phyloP scores from a whole-genome alignment of 2,797 vertebrate species.

The Crenichthys baileyi region DNA sequence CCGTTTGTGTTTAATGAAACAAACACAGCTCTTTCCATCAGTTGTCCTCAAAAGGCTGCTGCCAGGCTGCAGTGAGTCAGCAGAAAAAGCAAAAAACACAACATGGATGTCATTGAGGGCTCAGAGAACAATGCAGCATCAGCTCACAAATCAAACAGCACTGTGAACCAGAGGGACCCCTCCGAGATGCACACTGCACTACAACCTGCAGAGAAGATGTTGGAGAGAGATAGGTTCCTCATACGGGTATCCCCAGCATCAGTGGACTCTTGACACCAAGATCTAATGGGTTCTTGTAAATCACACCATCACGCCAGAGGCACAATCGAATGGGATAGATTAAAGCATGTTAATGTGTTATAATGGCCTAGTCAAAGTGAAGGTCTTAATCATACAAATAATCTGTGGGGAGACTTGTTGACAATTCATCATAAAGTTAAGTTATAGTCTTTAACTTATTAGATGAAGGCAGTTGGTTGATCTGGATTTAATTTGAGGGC shows the following conservation, averaged over 20 bases:
- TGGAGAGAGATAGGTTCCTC: slow-evolving; percentile 5
- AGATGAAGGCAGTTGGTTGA: too few species aligned
- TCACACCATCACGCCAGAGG: neutral
- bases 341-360: neutral
- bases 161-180: slow-evolving; percentile 39
- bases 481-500: too few species aligned
- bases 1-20: slow-evolving; percentile 69
- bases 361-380: neutral
- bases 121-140: slow-evolving; percentile 33
- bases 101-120: slow-evolving; percentile 34
- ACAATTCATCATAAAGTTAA: neutral
- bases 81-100: slow-evolving; percentile 23
- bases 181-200: slow-evolving; percentile 30
- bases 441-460: too few species aligned
- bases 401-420: too few species aligned
- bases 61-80: slow-evolving; percentile 35
- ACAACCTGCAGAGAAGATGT: slow-evolving; percentile 44
- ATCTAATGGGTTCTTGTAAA: neutral
- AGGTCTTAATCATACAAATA: too few species aligned
- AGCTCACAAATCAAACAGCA: slow-evolving; percentile 55
- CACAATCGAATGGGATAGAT: neutral
- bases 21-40: slow-evolving; percentile 33
- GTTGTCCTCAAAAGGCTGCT: slow-evolving; percentile 62
- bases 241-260: neutral
- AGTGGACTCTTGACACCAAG: neutral